Evolutionary conservation across 2,888 invertebrate genomes (phyloP), one percentile per base, ranked within the genome.

Genomic region (Abrostola tripartita): DNA sequence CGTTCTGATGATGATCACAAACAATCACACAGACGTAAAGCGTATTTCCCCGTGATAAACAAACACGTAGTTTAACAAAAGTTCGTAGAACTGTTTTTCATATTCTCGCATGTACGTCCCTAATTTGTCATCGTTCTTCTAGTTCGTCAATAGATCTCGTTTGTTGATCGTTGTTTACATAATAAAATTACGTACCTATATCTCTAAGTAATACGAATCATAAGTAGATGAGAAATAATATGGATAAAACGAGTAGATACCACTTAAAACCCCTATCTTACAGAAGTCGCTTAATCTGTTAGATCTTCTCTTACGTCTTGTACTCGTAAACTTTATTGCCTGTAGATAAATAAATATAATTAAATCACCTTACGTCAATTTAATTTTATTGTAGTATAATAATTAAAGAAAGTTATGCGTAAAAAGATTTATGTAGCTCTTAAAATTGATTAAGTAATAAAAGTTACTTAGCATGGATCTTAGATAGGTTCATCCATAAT

Each of bases 41-140:
- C 40, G 71, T 70, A 36, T 10, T 70, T 71, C 67, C 66, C 61
- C 61, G 36, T 9, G 38, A 35, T 58, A 52, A 9, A 37, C n/a
- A 49, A 49, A 55, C 54, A 66, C 24, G 24, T 37, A 10, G 8
- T 12, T 44, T 14, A 44, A 44, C 24, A 44, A 9, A 10, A 41
- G 40, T 71, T 58, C 57, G n/a, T 5, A 6, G 66, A 58, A 66
- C 36, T 58, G 37, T 61, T 55, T 50, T 49, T 52, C 24, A 47
- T 38, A 24, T 36, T 35, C 38, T 41, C 11, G 50, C 41, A 53
- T 36, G 24, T 6, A 42, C 42, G 53, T 12, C 41, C 41, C 35
- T 38, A 52, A 7, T 37, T 52, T 52, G 35, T 36, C 36, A 50
- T 47, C 44, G 8, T 14, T 12, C 8, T 11, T 41, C n/a, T 41